phyloP scores from a whole-genome alignment of 2,113 vertebrate species.

The Oryzias curvinotus region DNA sequence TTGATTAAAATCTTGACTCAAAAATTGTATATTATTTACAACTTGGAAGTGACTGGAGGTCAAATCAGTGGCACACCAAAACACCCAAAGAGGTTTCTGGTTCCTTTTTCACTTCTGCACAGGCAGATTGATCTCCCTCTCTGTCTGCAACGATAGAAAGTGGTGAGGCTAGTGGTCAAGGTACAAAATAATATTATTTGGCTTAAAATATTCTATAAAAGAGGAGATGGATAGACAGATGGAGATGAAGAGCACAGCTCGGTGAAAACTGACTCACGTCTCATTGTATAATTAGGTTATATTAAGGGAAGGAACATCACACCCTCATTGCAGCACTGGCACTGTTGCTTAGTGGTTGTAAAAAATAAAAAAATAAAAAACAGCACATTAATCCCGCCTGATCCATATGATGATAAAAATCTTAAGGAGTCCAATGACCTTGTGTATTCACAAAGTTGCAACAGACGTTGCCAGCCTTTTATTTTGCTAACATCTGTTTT shows the following conservation, averaged over 20 bases:
- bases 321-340: conserved; percentile 62
- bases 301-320: conserved; percentile 71
- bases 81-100: conserved; percentile 10
- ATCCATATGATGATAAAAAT: conserved; percentile 5
- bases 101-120: conserved; percentile 28
- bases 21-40: neutral
- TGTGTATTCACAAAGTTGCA: neutral
- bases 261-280: conserved; percentile 62
- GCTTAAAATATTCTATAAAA: conserved; percentile 23
- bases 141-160: neutral
- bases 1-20: neutral
- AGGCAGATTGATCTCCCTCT: neutral
- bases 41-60: conserved; percentile 1
- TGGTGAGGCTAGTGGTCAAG: neutral
- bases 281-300: conserved; percentile 70
- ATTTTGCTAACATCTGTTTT: no score
- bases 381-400: conserved; percentile 20
- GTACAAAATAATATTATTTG: conserved; percentile 4
- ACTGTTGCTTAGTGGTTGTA: conserved; percentile 38
- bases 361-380: conserved; percentile 19
- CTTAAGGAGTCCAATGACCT: conserved; percentile 6
- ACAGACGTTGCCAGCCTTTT: neutral
- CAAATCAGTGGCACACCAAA: conserved; percentile 4
- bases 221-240: conserved; percentile 55
- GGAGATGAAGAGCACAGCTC: conserved; percentile 55